These are phyloP conservation scores for Naso thynnoides DNA, from an alignment of 2,797 vertebrate species.

Conservation along the genomic window DNA sequence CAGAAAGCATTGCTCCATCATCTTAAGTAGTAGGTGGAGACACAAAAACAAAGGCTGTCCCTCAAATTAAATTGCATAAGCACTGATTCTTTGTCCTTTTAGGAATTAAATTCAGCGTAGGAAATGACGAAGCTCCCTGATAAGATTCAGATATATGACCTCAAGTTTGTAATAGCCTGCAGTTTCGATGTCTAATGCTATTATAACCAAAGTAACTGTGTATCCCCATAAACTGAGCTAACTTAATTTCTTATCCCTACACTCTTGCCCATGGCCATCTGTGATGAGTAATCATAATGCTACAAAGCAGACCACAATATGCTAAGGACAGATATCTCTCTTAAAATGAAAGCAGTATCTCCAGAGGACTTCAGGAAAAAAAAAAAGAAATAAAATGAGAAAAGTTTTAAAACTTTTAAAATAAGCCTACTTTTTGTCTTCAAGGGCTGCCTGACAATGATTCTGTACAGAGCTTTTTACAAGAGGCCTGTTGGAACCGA, in stretches of 20 bases:
- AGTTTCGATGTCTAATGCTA: slow-evolving; percentile 57
- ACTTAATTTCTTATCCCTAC: slow-evolving; percentile 67
- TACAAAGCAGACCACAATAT: slow-evolving; percentile 56
- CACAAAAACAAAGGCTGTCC: slow-evolving; percentile 32
- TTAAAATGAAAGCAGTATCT: slow-evolving; percentile 66
- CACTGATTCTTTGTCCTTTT: slow-evolving; percentile 41
- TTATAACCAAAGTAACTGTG: slow-evolving; percentile 66
- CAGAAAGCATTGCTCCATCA: slow-evolving; percentile 34
- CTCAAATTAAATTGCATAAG: slow-evolving; percentile 27
- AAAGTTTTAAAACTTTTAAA: slow-evolving; percentile 63
- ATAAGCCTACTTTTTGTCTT: slow-evolving; percentile 57
- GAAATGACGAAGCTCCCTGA: slow-evolving; percentile 61
- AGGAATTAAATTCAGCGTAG: slow-evolving; percentile 62
- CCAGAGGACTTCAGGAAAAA: slow-evolving; percentile 34
- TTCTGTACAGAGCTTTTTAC: slow-evolving; percentile 38
- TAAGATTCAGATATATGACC: slow-evolving; percentile 61
- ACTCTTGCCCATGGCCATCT: slow-evolving; percentile 67
- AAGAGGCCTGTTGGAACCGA: slow-evolving; percentile 45
- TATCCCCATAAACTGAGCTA: slow-evolving; percentile 61
- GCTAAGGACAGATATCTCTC: slow-evolving; percentile 62
- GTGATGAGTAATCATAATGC: slow-evolving; percentile 67
- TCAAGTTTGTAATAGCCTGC: slow-evolving; percentile 61
- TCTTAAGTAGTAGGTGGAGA: slow-evolving; percentile 44
- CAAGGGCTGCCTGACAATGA: slow-evolving; percentile 43
- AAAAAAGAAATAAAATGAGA: slow-evolving; percentile 45